Evolutionary conservation across 2,797 vertebrate genomes (phyloP).

Genomic region (Brachymystax lenok): DNA sequence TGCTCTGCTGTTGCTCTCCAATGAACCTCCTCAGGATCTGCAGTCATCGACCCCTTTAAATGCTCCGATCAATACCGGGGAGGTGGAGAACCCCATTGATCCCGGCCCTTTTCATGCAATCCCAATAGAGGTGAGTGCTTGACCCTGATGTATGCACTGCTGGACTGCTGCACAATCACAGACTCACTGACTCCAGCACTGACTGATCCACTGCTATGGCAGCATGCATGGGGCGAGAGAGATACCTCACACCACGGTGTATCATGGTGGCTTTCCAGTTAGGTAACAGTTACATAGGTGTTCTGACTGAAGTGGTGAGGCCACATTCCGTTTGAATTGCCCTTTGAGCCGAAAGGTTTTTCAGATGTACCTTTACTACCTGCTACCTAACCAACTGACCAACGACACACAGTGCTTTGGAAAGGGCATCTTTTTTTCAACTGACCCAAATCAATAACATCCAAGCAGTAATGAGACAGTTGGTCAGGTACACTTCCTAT

Average conservation of each 20-base stretch:
- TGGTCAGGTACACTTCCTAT: neutral
- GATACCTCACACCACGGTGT: neutral
- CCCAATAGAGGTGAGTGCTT: conserved; percentile 21
- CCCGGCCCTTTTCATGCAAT: conserved; percentile 59
- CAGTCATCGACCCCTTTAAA: conserved; percentile 73
- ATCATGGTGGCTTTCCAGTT: neutral
- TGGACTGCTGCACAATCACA: conserved; percentile 9
- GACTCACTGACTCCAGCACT: neutral
- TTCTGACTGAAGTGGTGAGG: neutral
- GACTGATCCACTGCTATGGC: neutral
- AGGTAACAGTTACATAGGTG: neutral
- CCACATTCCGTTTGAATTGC: neutral
- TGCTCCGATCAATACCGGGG: conserved; percentile 71
- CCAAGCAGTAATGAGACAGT: neutral
- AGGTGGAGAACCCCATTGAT: conserved; percentile 75
- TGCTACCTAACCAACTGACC: neutral
- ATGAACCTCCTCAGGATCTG: conserved; percentile 61
- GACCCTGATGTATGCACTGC: conserved; percentile 11
- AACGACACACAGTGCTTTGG: neutral
- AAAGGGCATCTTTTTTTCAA: neutral
- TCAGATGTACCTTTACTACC: neutral
- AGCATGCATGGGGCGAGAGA: neutral
- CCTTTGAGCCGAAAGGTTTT: neutral
- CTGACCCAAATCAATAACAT: neutral
- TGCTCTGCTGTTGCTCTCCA: neutral